Evolutionary conservation across 1,140 invertebrate genomes (phyloP), one percentile per base, ranked within the genome.

Genomic region (Tetranychus cinnabarinus): DNA sequence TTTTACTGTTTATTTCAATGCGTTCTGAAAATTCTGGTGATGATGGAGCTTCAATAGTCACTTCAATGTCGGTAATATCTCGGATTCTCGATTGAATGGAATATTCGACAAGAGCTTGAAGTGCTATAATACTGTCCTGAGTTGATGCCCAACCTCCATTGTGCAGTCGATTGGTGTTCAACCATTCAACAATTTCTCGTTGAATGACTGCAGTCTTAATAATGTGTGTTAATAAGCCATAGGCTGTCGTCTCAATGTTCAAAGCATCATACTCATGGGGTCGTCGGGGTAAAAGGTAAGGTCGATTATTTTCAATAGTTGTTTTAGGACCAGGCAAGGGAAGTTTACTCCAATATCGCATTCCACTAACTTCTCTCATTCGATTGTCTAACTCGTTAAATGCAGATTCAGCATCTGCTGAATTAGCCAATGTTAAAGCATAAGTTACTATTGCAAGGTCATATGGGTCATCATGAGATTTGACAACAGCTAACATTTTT

Each of bases 111-210:
- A 96, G 71, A 1, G 89, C 87, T 68, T 88, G 87, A 71, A 91
- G 70, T 3, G 89, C 87, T 67, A 87, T 80, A 63, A 87, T 82
- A 1, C 88, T 88, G 70, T 92, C 88, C 77, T 91, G 87, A 4
- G 90, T 92, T 0, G 88, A 92, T 0, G 88, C 86, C 88, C 90
- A 93, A 0, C 89, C 91, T 46, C 86, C 86, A 67, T 93, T 85
- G n/a, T 82, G 82, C 1, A 93, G 76, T 56, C 91, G 77, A 69
- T 95, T 90, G 0, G 84, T 78, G 71, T 92, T 92, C 6, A 97
- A 73, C 91, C 91, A 97, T 68, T 83, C 82, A 34, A 95, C 88
- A 68, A 93, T 90, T 12, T 82, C 79, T 62, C 88, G 85, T 36
- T 83, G 77, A 58, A 81, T 77, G 62, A 83, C 76, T 64, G 88